Base-by-base conservation (phyloP, 2,888 invertebrate species). In the Morpho achilles region DNA sequence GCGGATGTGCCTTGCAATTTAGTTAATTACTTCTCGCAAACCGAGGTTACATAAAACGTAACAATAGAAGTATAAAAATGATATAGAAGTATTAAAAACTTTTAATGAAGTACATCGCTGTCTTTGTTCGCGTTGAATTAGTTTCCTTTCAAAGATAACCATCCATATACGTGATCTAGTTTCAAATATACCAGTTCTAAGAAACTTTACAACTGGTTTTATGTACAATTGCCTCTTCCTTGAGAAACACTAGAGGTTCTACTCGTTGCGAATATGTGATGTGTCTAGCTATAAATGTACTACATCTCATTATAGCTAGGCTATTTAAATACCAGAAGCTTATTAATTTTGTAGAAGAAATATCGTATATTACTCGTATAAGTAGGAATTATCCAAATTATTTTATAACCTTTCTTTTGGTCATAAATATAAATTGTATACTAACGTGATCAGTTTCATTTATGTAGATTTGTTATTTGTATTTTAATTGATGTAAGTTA, bases 131-230 rank as follows among this genome's bases (percentile, higher is more conserved):
- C 43, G 40, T 46, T 56, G 39, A 4, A 42, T 8, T 23, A 50
- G 42, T 46, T 53, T 56, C 55, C 52, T 58, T 58, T 53, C 43
- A 56, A 10, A 16, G 41, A 50, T 48, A 39, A 23, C 16, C 41
- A 47, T 50, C 49, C 42, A 43, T 47, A 43, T 50, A 58, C 50
- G 56, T 50, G 45, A 52, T 49, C 48, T 53, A 56, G 55, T 57
- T 62, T 60, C 57, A 52, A 62, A 50, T 54, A n/a, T 51, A 59
- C 60, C 55, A 54, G 58, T 62, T 62, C 58, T 50, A 46, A 56
- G 51, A 55, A 53, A 42, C 48, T 53, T 44, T 58, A 56, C 16
- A 53, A 10, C 43, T 43, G n/a, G 43, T 52, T 58, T 53, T 52
- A 43, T n/a, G n/a, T n/a, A 16, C 16, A 16, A 16, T 16, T 16